A percentile compares a stretch with the other conserved stretches of the same genome.
Evolutionary conservation across 2,888 invertebrate species (phyloP).

Genomic region (Mythimna pallens): DNA sequence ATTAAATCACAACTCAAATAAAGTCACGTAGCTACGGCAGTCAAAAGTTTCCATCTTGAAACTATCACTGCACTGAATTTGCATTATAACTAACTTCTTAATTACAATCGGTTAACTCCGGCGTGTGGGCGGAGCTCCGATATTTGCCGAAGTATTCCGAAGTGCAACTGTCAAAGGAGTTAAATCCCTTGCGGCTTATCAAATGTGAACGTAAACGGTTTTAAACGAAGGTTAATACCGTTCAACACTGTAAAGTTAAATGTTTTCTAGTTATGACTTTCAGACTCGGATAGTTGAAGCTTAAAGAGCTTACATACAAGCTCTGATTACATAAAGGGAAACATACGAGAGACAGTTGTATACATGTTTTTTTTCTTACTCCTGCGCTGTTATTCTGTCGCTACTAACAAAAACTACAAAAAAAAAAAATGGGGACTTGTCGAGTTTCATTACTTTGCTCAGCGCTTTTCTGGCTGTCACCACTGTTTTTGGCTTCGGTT

Average conservation of each 20-base stretch:
- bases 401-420: too few species aligned
- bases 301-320: neutral
- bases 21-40: slow-evolving; percentile 53
- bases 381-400: neutral
- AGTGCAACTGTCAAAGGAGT: slow-evolving; percentile 29
- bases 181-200: slow-evolving; percentile 33
- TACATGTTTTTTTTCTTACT: neutral
- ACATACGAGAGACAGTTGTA: neutral
- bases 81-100: slow-evolving; percentile 74
- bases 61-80: slow-evolving; percentile 63
- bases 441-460: too few species aligned
- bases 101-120: slow-evolving; percentile 74
- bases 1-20: slow-evolving; percentile 36
- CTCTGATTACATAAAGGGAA: neutral
- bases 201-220: slow-evolving; percentile 28
- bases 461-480: too few species aligned
- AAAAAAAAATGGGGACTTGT: too few species aligned
- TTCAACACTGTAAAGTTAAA: slow-evolving; percentile 23
- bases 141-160: slow-evolving; percentile 28
- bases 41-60: slow-evolving; percentile 58
- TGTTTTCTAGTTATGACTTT: slow-evolving; percentile 42
- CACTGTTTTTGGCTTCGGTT: too few species aligned
- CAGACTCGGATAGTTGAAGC: slow-evolving; percentile 10
- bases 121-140: slow-evolving; percentile 38
- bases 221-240: slow-evolving; percentile 16